These are phyloP conservation scores for Hystrix cristata DNA, from an alignment of 2,113 vertebrate genomes.

Conservation along the genomic window DNA sequence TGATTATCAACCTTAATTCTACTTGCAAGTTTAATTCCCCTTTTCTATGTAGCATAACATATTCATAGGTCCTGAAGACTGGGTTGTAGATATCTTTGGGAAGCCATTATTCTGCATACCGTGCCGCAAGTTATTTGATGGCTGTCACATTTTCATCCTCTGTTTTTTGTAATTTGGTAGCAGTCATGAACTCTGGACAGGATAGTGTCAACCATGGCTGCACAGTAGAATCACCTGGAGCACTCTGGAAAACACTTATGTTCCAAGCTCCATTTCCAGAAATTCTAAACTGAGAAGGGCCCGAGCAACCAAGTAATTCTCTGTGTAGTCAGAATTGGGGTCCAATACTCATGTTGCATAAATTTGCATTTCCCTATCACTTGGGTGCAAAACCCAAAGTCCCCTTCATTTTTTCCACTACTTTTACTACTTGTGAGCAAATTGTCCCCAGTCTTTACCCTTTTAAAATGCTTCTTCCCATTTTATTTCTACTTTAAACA, in stretches of 20 bases:
- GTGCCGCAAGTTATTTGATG: background rate
- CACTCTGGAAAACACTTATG: background rate
- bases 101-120: background rate
- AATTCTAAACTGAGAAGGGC: background rate
- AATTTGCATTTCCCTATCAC: background rate
- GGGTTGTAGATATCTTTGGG: background rate
- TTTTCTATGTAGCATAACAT: background rate
- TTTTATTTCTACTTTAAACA: background rate
- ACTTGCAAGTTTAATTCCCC: background rate
- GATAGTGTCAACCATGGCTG: background rate
- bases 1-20: constrained; percentile 3
- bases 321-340: background rate
- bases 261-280: background rate
- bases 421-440: background rate
- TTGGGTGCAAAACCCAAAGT: background rate
- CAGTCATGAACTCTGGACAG: background rate
- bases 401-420: background rate
- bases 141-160: background rate
- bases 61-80: background rate
- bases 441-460: background rate
- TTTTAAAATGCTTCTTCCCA: background rate
- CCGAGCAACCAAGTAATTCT: background rate
- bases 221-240: background rate
- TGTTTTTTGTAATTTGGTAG: background rate
- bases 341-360: background rate